Conservation (phyloP, 1,140 invertebrate species). For the Drosophila willistoni region DNA sequence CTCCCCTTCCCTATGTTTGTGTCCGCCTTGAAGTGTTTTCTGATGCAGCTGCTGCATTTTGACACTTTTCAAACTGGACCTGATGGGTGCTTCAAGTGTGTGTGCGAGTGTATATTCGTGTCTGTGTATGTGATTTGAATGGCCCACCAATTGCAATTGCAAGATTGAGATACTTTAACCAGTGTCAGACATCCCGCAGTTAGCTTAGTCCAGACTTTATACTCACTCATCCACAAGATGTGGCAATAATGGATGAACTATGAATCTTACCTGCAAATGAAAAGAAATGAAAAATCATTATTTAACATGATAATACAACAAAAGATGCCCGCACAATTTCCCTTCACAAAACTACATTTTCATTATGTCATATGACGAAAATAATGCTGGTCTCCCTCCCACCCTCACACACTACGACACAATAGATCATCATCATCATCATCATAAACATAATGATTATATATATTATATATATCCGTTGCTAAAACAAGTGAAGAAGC, state of each 20-base stretch:
- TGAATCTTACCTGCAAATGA: constrained; percentile 58
- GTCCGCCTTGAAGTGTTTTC: constrained; percentile 1
- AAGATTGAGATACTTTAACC: constrained; percentile 53
- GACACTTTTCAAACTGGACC: constrained; percentile 23
- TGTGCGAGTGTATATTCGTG: neutral
- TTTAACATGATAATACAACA: constrained; percentile 22
- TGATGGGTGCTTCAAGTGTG: neutral
- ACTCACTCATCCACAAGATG: constrained; percentile 15
- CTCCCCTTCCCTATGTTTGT: neutral
- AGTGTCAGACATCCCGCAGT: constrained; percentile 17
- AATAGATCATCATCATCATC: constrained; percentile 3
- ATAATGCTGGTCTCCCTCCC: constrained; percentile 27
- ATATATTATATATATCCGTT: constrained; percentile 27
- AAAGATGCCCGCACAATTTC: constrained; percentile 1
- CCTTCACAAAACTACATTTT: neutral
- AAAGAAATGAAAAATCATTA: constrained; percentile 24
- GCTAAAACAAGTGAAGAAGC: constrained; percentile 7
- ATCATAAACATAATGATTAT: constrained; percentile 52
- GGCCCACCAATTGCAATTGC: constrained; percentile 47
- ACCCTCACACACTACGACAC: neutral
- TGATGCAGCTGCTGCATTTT: constrained; percentile 15
- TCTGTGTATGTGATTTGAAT: constrained; percentile 54
- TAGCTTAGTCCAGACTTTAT: constrained; percentile 7
- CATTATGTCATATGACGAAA: constrained; percentile 17
- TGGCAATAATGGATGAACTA: constrained; percentile 4